A percentile compares a stretch with the other conserved stretches of the same genome.
Conservation (phyloP, 2,888 invertebrate species). For the Orgyia antiqua region DNA sequence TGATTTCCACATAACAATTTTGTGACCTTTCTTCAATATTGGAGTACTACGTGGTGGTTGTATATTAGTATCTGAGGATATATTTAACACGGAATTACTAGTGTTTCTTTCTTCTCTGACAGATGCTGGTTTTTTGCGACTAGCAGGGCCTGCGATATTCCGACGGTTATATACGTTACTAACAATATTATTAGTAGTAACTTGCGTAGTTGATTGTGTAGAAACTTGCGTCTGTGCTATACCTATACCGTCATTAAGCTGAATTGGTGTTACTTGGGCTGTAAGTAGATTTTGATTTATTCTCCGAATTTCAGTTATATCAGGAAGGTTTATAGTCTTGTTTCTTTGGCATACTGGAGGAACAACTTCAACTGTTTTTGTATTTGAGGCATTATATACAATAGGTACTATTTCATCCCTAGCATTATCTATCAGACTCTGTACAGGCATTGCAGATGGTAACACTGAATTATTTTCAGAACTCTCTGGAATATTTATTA, state of each 20-base stretch:
- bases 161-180: background rate
- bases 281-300: slow-evolving; percentile 53
- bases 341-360: slow-evolving; percentile 34
- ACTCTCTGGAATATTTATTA: slow-evolving; percentile 9
- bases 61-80: background rate
- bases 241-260: slow-evolving; percentile 15
- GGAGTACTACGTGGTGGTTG: background rate
- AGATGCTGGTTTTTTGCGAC: slow-evolving; percentile 1
- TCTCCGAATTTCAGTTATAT: slow-evolving; percentile 47
- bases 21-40: background rate
- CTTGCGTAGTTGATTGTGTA: too few relatives aligned
- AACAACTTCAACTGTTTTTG: slow-evolving; percentile 2
- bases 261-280: slow-evolving; percentile 55
- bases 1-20: slow-evolving; percentile 10
- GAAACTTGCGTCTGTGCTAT: too few relatives aligned
- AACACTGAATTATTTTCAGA: slow-evolving; percentile 27
- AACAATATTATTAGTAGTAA: too few relatives aligned
- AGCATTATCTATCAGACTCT: slow-evolving; percentile 42
- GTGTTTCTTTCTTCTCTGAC: background rate
- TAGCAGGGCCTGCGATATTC: slow-evolving; percentile 2
- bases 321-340: slow-evolving; percentile 48
- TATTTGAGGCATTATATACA: background rate
- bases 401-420: slow-evolving; percentile 9
- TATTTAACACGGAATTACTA: background rate
- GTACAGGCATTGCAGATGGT: slow-evolving; percentile 42